These are phyloP conservation scores for Prionailurus bengalensis DNA, from an alignment of 2,113 vertebrate species.

Conservation along the genomic window DNA sequence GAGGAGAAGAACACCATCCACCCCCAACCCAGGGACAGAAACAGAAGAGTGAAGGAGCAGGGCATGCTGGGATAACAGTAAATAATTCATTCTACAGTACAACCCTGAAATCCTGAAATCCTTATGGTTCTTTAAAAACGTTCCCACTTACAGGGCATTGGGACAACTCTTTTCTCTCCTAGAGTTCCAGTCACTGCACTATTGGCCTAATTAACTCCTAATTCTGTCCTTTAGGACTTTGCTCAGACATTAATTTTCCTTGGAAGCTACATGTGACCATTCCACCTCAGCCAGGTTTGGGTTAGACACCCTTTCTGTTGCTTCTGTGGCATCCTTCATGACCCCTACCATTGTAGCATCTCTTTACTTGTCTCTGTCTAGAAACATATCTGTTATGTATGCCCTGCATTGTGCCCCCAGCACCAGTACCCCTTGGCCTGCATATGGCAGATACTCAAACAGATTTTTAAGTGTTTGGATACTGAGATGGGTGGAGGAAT, in stretches of 20 bases:
- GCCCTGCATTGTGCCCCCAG: not conserved
- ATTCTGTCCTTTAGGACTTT: not conserved
- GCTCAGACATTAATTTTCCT: not conserved
- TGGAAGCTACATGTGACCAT: not conserved
- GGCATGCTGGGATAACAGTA: accelerated
- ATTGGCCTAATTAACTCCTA: not conserved
- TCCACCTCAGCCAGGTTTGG: not conserved
- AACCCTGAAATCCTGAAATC: not conserved
- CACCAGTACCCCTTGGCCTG: not conserved
- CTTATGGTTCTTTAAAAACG: not conserved
- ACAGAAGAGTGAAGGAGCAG: not conserved
- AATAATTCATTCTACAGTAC: not conserved
- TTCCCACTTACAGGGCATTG: not conserved
- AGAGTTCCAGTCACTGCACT: accelerated
- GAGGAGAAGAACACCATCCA: not conserved
- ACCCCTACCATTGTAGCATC: accelerated
- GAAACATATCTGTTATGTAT: not conserved
- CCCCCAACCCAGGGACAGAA: accelerated
- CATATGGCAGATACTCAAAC: not conserved
- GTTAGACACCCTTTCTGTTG: not conserved
- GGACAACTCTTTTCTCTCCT: not conserved
- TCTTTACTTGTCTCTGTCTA: not conserved
- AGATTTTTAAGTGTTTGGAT: not conserved
- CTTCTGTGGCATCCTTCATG: too few relatives aligned
- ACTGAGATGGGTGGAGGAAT: not conserved